phyloP scores from a whole-genome alignment of 2,888 invertebrate species.

The Eilema griseolum region DNA sequence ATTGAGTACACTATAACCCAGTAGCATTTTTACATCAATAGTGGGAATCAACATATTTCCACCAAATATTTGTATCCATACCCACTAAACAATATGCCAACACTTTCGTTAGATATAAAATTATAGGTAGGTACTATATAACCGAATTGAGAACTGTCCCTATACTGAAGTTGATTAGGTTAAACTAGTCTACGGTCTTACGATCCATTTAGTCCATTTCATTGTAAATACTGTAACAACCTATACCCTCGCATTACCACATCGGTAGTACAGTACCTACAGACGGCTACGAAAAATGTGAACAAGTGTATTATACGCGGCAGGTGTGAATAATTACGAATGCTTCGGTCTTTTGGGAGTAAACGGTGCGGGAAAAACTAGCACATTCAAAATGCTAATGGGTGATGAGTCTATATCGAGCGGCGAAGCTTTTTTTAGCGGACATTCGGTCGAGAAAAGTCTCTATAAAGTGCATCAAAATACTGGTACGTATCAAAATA shows the following conservation, averaged over 20 bases:
- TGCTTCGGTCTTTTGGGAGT: slow-evolving; percentile 94
- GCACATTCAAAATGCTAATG: slow-evolving; percentile 96
- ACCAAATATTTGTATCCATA: no score
- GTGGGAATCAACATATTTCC: no score
- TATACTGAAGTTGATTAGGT: no score
- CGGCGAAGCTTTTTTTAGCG: slow-evolving; percentile 90
- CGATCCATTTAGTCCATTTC: no score
- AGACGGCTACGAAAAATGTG: background rate
- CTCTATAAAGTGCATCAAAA: slow-evolving; percentile 87
- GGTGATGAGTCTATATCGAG: slow-evolving; percentile 91
- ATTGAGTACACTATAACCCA: no score
- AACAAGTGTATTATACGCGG: slow-evolving; percentile 13
- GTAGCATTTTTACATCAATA: no score
- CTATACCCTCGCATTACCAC: background rate
- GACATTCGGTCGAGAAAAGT: slow-evolving; percentile 81
- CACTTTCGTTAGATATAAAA: no score
- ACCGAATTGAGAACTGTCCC: no score
- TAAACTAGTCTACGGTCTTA: no score
- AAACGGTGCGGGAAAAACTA: slow-evolving; percentile 95
- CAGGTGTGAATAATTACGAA: slow-evolving; percentile 90
- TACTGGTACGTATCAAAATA: slow-evolving; percentile 83
- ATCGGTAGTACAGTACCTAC: background rate
- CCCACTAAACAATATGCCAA: no score
- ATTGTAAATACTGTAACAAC: no score
- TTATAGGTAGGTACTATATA: no score